A percentile compares a stretch with the other conserved stretches of the same genome.
Evolutionary conservation across 2,113 vertebrate genomes (phyloP).

Genomic region (Cavia aperea): DNA sequence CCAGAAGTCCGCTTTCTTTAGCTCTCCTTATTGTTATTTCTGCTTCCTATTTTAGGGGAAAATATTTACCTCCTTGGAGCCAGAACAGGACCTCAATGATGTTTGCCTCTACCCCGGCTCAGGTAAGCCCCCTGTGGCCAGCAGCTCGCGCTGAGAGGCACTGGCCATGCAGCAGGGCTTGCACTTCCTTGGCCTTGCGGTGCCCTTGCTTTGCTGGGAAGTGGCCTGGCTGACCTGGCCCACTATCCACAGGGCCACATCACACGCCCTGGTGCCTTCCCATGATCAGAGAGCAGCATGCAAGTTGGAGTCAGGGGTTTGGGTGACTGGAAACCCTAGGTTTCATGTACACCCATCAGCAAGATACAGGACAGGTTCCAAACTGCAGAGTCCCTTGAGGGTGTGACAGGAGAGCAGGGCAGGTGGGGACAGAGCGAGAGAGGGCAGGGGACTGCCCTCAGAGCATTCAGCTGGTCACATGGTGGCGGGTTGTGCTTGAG

Average conservation of each 20-base stretch:
- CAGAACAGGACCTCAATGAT: slow-evolving; percentile 89
- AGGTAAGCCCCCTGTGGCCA: slow-evolving; percentile 75
- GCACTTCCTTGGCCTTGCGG: not conserved
- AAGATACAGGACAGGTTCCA: not conserved
- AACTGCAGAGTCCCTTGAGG: not conserved
- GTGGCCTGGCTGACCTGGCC: slow-evolving; percentile 30
- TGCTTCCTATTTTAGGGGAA: slow-evolving; percentile 84
- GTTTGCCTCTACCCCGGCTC: slow-evolving; percentile 93
- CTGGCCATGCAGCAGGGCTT: not conserved
- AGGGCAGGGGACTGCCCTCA: not conserved
- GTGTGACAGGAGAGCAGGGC: not conserved
- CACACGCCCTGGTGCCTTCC: not conserved
- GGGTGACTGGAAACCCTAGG: not conserved
- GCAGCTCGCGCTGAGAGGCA: not conserved
- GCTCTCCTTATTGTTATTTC: slow-evolving; percentile 4
- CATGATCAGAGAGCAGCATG: slow-evolving; percentile 27
- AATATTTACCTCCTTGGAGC: slow-evolving; percentile 92
- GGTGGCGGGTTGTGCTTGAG: too few species aligned
- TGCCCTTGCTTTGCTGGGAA: not conserved
- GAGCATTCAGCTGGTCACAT: not conserved
- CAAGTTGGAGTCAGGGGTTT: not conserved
- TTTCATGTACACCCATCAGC: not conserved
- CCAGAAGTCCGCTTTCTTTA: not conserved
- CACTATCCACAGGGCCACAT: not conserved
- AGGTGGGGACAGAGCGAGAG: not conserved